phyloP scores from a whole-genome alignment of 2,797 vertebrate species.

The Sparidentex hasta region DNA sequence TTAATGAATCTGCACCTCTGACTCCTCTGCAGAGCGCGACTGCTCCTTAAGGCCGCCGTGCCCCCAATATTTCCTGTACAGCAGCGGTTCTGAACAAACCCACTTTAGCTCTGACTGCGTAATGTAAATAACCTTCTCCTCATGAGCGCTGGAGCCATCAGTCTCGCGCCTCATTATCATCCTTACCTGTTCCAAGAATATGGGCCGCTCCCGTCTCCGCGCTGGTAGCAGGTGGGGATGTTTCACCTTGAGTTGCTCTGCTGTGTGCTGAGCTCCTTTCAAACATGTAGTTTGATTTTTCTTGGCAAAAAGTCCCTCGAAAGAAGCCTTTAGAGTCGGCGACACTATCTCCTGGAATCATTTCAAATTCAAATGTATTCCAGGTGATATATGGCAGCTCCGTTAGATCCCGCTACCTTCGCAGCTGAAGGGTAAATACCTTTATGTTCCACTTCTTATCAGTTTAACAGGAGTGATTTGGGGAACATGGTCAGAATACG shows the following conservation, averaged over 20 bases:
- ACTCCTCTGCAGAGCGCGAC: conserved; percentile 88
- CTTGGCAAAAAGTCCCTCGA: conserved; percentile 17
- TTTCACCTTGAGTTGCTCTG: conserved; percentile 61
- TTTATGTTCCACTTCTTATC: conserved; percentile 3
- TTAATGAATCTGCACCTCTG: conserved; percentile 90
- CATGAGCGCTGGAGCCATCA: conserved; percentile 52
- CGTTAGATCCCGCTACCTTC: conserved; percentile 4
- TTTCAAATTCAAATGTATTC: conserved; percentile 24
- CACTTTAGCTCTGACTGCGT: conserved; percentile 41
- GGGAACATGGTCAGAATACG: no score
- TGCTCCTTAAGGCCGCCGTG: conserved; percentile 87
- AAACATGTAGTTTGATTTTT: conserved; percentile 28
- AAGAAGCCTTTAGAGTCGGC: conserved; percentile 10
- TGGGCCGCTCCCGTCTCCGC: conserved; percentile 19
- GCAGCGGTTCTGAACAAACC: conserved; percentile 44
- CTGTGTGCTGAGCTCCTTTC: conserved; percentile 7
- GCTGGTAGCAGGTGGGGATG: conserved; percentile 34
- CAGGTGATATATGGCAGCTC: conserved; percentile 9
- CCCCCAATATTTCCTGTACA: conserved; percentile 88
- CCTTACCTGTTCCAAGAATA: conserved; percentile 30
- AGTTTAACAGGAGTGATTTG: not conserved
- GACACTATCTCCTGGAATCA: conserved; percentile 8
- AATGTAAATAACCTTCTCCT: conserved; percentile 69
- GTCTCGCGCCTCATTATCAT: conserved; percentile 55
- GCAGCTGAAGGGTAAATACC: conserved; percentile 1